These are phyloP conservation scores for Acronicta psi DNA, from an alignment of 2,888 invertebrate species.

Conservation along the genomic window DNA sequence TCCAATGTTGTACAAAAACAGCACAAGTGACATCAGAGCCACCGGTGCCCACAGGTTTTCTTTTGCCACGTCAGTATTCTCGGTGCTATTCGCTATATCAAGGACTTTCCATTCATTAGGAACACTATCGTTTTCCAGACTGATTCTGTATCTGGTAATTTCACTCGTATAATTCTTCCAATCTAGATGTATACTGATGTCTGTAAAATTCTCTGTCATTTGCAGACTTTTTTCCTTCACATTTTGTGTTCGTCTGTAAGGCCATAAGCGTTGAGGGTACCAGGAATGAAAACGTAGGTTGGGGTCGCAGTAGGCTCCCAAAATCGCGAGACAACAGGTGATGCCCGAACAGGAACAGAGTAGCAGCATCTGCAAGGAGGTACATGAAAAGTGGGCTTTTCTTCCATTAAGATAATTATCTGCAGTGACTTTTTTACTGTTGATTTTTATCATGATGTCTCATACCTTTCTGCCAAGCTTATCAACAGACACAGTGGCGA, in stretches of 20 bases:
- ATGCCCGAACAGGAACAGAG: slow-evolving; percentile 84
- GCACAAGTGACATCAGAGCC: slow-evolving; percentile 74
- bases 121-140: slow-evolving; percentile 58
- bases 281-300: slow-evolving; percentile 75
- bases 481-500: slow-evolving; percentile 78
- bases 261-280: slow-evolving; percentile 76
- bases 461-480: slow-evolving; percentile 81
- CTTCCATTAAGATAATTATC: neutral
- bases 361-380: slow-evolving; percentile 75
- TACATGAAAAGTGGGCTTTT: neutral
- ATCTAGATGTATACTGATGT: slow-evolving; percentile 33
- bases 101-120: slow-evolving; percentile 60
- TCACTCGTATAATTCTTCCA: slow-evolving; percentile 61
- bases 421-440: neutral
- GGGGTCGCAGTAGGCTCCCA: slow-evolving; percentile 84
- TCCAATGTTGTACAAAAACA: slow-evolving; percentile 84
- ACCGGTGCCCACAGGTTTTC: slow-evolving; percentile 76
- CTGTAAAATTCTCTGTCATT: slow-evolving; percentile 56
- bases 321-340: slow-evolving; percentile 78
- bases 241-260: slow-evolving; percentile 63
- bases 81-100: slow-evolving; percentile 50
- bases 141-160: slow-evolving; percentile 53
- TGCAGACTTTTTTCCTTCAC: slow-evolving; percentile 58
- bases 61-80: slow-evolving; percentile 57
- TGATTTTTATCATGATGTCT: neutral